These are phyloP conservation scores for Darevskia nairensis DNA, from an alignment of 2,797 vertebrate species.

Conservation along the genomic window DNA sequence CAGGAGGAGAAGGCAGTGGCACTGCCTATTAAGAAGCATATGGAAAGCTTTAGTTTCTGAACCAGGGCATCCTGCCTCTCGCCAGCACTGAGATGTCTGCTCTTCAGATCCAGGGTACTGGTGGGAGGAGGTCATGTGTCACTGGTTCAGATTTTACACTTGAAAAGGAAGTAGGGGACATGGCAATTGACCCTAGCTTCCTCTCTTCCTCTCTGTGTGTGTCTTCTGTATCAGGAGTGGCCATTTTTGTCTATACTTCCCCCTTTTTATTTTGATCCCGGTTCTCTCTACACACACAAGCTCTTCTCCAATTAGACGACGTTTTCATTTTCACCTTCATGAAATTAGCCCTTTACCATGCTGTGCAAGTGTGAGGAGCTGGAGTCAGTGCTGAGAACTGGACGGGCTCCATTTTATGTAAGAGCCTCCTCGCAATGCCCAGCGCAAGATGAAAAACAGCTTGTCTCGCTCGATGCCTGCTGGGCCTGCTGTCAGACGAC, in stretches of 20 bases:
- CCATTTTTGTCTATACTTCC: background rate
- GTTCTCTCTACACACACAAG: too few species aligned
- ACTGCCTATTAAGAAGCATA: background rate
- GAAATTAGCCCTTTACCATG: background rate
- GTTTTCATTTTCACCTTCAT: slow-evolving; percentile 11
- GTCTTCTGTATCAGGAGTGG: background rate
- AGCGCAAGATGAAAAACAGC: background rate
- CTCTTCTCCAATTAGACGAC: background rate
- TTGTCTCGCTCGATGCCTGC: slow-evolving; percentile 31
- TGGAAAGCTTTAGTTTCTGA: background rate
- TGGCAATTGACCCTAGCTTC: background rate
- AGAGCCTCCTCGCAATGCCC: slow-evolving; percentile 36
- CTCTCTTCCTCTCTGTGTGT: background rate
- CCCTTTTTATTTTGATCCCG: background rate
- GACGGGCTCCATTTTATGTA: slow-evolving; percentile 5
- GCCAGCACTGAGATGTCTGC: too few species aligned
- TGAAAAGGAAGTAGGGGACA: background rate
- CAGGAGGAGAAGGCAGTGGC: background rate
- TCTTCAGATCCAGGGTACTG: background rate
- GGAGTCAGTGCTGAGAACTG: slow-evolving; percentile 20
- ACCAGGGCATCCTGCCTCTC: background rate
- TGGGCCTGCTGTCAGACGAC: slow-evolving; percentile 18
- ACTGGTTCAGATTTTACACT: background rate
- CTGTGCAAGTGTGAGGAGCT: slow-evolving; percentile 51
- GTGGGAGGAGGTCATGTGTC: background rate